phyloP scores from a whole-genome alignment of 2,888 invertebrate species.

The Chrysolina haemoptera region DNA sequence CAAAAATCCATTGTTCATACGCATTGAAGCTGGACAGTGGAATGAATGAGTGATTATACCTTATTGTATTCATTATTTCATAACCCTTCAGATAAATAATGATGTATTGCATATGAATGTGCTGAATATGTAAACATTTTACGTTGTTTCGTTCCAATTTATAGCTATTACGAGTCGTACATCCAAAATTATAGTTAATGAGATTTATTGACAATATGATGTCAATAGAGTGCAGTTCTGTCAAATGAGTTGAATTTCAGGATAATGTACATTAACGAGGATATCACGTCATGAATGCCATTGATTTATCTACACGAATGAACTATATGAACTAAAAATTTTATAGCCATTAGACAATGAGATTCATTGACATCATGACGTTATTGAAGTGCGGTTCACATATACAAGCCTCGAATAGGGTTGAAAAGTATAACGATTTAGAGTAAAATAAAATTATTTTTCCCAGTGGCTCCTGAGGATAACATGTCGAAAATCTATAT shows the following conservation, averaged over 20 bases:
- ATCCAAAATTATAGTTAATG: background rate
- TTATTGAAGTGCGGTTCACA: too few relatives aligned
- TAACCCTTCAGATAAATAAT: background rate
- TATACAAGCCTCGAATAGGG: too few relatives aligned
- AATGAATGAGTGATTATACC: background rate
- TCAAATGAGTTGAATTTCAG: background rate
- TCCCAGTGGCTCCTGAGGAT: too few relatives aligned
- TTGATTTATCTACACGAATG: background rate
- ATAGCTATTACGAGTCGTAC: background rate
- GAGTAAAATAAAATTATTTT: too few relatives aligned
- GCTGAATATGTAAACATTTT: background rate
- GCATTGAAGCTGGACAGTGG: too few relatives aligned
- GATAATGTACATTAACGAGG: background rate
- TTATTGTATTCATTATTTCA: background rate
- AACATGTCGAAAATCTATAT: too few relatives aligned
- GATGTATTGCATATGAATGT: background rate
- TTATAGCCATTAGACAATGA: too few relatives aligned
- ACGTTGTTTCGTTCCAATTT: background rate
- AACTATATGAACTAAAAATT: background rate
- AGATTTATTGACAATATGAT: background rate
- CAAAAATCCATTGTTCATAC: too few relatives aligned
- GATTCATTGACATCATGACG: too few relatives aligned
- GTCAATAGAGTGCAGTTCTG: background rate
- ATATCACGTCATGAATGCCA: background rate
- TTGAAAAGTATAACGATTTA: too few relatives aligned